Evolutionary conservation across 2,113 vertebrate genomes (phyloP).

Genomic region (Bombycilla garrulus): DNA sequence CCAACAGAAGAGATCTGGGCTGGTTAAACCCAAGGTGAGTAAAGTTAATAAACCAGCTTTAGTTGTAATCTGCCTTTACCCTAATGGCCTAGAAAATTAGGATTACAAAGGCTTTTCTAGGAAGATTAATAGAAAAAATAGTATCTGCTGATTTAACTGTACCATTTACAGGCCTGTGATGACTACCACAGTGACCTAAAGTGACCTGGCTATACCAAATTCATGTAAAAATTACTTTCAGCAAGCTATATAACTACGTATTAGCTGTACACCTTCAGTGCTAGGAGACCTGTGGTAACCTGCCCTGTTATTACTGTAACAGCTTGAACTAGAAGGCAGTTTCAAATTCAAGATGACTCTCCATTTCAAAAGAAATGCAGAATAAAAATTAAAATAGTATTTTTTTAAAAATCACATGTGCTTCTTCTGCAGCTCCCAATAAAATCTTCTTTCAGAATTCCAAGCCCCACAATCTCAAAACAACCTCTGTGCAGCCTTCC

Average conservation of each 20-base stretch:
- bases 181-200: not conserved
- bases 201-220: not conserved
- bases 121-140: conserved; percentile 52
- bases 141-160: not conserved
- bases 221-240: not conserved
- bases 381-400: not conserved
- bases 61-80: conserved; percentile 39
- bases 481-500: not conserved
- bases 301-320: not conserved
- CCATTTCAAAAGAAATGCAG: not conserved
- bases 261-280: not conserved
- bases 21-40: not conserved
- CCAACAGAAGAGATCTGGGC: not conserved
- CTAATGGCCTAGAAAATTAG: conserved; percentile 42
- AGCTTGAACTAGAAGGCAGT: not conserved
- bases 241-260: not conserved
- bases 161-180: not conserved
- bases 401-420: not conserved
- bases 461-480: not conserved
- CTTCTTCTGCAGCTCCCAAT: not conserved
- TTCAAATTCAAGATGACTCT: not conserved
- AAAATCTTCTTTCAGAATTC: not conserved
- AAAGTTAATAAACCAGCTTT: conserved; percentile 33
- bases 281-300: not conserved
- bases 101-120: conserved; percentile 45